Evolutionary conservation across 2,888 invertebrate genomes (phyloP).

Genomic region (Pecten maximus): DNA sequence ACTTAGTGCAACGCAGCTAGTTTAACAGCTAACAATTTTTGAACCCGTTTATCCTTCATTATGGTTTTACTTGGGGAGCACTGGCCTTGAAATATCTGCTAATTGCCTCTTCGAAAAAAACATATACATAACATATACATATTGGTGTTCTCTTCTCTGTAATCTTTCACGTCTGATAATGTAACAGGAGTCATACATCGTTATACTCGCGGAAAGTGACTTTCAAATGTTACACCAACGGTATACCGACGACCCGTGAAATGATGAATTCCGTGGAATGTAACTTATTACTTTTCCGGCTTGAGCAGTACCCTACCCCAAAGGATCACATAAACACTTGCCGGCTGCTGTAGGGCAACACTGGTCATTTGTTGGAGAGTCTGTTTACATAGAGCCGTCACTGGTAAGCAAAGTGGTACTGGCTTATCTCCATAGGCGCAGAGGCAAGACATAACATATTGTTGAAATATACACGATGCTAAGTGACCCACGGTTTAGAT

Average conservation of each 20-base stretch:
- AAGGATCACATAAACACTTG: not conserved
- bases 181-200: not conserved
- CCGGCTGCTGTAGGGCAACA: not conserved
- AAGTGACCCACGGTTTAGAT: not conserved
- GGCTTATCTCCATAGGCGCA: conserved; percentile 44
- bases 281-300: not conserved
- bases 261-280: not conserved
- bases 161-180: not conserved
- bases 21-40: no score
- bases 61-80: no score
- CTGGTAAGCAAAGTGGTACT: not conserved
- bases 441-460: conserved; percentile 46
- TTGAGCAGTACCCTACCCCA: not conserved
- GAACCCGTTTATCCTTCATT: no score
- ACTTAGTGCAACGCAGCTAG: no score
- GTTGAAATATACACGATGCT: not conserved
- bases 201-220: not conserved
- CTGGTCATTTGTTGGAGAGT: not conserved
- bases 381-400: not conserved
- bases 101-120: not conserved
- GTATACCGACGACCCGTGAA: conserved; percentile 10
- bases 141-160: not conserved
- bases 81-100: not conserved
- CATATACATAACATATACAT: not conserved
- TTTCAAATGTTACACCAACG: not conserved